phyloP scores from a whole-genome alignment of 1,140 invertebrate genomes.

The Drosophila ogumai region DNA sequence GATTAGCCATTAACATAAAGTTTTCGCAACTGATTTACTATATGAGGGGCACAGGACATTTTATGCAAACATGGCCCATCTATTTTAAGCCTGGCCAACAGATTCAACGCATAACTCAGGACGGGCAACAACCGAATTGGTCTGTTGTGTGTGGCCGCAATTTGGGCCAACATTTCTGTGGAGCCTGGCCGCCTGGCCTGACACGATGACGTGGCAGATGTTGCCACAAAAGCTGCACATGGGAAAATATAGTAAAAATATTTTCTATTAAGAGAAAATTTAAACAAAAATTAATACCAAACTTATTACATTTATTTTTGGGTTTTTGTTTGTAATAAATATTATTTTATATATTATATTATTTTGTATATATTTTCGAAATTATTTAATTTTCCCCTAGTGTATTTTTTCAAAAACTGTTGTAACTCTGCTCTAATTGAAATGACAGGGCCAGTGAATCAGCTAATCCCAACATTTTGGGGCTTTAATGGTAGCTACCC shows the following conservation, averaged over 20 bases:
- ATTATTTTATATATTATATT: background rate
- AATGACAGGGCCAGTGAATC: conserved; percentile 37
- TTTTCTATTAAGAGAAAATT: background rate
- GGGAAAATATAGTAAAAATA: background rate
- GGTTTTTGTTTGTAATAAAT: background rate
- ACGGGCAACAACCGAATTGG: conserved; percentile 21
- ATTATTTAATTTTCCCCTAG: background rate
- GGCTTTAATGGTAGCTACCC: conserved; percentile 3
- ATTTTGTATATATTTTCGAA: background rate
- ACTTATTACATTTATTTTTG: background rate
- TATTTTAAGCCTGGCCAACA: conserved; percentile 25
- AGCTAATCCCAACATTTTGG: conserved; percentile 23
- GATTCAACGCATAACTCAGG: conserved; percentile 34
- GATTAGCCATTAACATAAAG: conserved; percentile 46
- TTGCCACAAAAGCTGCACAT: conserved; percentile 4
- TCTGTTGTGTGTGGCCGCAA: conserved; percentile 30
- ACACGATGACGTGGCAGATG: conserved; percentile 42
- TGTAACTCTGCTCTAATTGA: conserved; percentile 11
- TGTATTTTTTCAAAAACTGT: background rate
- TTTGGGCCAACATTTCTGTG: conserved; percentile 40
- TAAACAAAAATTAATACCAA: background rate
- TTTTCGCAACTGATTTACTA: conserved; percentile 29
- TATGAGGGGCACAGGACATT: conserved; percentile 6
- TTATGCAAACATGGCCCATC: conserved; percentile 32
- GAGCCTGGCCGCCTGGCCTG: conserved; percentile 19